A percentile compares a stretch with the other conserved stretches of the same genome.
Evolutionary conservation across 2,888 invertebrate species (phyloP).

Genomic region (Alentia gelatinosa): DNA sequence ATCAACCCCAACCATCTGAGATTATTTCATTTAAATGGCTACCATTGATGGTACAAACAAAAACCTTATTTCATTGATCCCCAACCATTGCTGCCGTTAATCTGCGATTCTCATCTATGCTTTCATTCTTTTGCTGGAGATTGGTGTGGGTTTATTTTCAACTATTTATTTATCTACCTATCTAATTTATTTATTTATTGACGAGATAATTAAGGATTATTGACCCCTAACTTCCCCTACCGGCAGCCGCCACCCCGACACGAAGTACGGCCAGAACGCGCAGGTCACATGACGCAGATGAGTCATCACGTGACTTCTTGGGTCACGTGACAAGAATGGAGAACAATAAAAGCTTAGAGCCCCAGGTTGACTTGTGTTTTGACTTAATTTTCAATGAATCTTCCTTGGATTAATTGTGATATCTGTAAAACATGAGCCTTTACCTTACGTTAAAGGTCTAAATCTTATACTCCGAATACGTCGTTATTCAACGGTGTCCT

Average conservation of each 20-base stretch:
- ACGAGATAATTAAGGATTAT: neutral
- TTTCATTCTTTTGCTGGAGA: neutral
- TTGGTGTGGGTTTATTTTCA: neutral
- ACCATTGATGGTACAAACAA: too few relatives aligned
- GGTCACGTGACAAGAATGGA: neutral
- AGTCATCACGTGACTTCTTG: neutral
- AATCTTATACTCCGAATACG: too few relatives aligned
- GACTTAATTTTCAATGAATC: neutral
- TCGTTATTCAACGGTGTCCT: too few relatives aligned
- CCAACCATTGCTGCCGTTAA: neutral
- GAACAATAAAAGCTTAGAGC: slow-evolving; percentile 4
- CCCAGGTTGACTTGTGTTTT: neutral
- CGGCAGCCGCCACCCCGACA: neutral
- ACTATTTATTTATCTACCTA: neutral
- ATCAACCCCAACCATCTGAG: too few relatives aligned
- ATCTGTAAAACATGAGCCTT: too few relatives aligned
- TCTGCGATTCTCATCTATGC: neutral
- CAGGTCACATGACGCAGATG: neutral
- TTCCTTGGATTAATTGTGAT: too few relatives aligned
- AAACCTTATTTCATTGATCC: too few relatives aligned
- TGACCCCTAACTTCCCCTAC: neutral
- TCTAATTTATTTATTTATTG: neutral
- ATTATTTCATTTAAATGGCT: too few relatives aligned
- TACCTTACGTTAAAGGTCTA: too few relatives aligned
- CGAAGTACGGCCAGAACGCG: neutral